Base-by-base conservation (phyloP, 1,140 invertebrate genomes). In the Mya arenaria region DNA sequence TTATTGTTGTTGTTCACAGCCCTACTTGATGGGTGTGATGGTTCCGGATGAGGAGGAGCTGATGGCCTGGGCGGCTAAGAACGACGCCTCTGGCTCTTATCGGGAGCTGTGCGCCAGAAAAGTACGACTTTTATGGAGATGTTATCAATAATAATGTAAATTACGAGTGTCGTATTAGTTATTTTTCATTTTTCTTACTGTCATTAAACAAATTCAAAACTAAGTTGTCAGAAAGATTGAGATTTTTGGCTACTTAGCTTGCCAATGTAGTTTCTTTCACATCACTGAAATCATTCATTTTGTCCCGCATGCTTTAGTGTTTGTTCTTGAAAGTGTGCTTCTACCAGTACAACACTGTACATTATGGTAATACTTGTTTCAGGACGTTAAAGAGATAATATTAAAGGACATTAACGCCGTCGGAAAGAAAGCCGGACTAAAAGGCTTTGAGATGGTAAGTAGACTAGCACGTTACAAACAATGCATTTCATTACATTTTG, bases 361-460 rank as follows among this genome's bases (percentile, higher is more conserved):
- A 52, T 4, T 52, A 1, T 52, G 19, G 48, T 52, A 1, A 3
- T 1, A 52, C 19, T 52, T 44, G 41, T 84, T 85, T 15, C 82
- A 91, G 69, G 95, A 96, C 89, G 96, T 99, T 0, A 99, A 98
- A 93, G 95, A 96, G 83, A 93, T 97, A 34, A 97, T 99, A 79
- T 93, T 97, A 88, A 96, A 97, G 65, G 98, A 99, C 89, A 97
- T 99, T 95, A 92, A 96, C 34, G 93, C 95, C 30, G 95, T 96
- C 94, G 98, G 97, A 48, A 97, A 96, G 91, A 95, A 96, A 90
- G 96, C 95, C 78, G 97, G 97, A 60, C 94, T 99, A 1, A 98
- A 98, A 94, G 97, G 97, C 25, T 99, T 99, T 92, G 98, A 99
- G 94, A 98, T 99, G 95, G 98, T 98, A 92, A 88, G 32, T 37